These are phyloP conservation scores for Eira barbara DNA, from an alignment of 2,113 vertebrate species.

Conservation along the genomic window DNA sequence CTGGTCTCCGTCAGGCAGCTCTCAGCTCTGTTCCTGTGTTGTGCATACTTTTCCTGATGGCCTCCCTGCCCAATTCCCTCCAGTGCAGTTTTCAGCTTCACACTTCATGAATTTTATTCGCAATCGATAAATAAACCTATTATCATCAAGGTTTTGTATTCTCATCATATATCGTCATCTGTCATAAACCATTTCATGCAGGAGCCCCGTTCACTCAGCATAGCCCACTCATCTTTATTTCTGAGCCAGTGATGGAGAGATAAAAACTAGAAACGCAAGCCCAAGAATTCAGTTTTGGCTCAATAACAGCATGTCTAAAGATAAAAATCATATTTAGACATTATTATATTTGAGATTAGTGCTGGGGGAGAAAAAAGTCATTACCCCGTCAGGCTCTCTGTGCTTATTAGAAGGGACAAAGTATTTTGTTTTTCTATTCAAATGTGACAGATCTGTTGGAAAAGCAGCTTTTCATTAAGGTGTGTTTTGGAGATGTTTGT, in stretches of 20 bases:
- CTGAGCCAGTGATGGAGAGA: slow-evolving; percentile 48
- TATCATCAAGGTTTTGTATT: slow-evolving; percentile 79
- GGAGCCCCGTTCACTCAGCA: slow-evolving; percentile 60
- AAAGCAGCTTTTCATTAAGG: neutral
- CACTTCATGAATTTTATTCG: slow-evolving; percentile 85
- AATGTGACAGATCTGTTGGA: slow-evolving; percentile 15
- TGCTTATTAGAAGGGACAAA: slow-evolving; percentile 10
- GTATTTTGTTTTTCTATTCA: slow-evolving; percentile 50
- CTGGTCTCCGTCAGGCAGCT: slow-evolving; percentile 36
- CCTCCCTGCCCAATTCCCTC: slow-evolving; percentile 72
- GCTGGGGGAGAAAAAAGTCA: neutral
- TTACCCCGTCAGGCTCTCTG: slow-evolving; percentile 50
- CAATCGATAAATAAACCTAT: slow-evolving; percentile 84
- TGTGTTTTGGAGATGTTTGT: neutral
- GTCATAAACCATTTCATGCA: slow-evolving; percentile 74
- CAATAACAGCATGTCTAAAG: slow-evolving; percentile 18
- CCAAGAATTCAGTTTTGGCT: slow-evolving; percentile 56
- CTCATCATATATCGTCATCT: slow-evolving; percentile 78
- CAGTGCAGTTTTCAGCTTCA: slow-evolving; percentile 79
- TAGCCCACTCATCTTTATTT: slow-evolving; percentile 68
- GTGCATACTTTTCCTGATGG: slow-evolving; percentile 19
- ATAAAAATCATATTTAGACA: slow-evolving; percentile 47
- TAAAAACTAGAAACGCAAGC: neutral
- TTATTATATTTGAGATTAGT: slow-evolving; percentile 36
- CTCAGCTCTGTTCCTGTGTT: slow-evolving; percentile 65